Evolutionary conservation across 2,888 invertebrate genomes (phyloP).

Genomic region (Macrophya annulata): DNA sequence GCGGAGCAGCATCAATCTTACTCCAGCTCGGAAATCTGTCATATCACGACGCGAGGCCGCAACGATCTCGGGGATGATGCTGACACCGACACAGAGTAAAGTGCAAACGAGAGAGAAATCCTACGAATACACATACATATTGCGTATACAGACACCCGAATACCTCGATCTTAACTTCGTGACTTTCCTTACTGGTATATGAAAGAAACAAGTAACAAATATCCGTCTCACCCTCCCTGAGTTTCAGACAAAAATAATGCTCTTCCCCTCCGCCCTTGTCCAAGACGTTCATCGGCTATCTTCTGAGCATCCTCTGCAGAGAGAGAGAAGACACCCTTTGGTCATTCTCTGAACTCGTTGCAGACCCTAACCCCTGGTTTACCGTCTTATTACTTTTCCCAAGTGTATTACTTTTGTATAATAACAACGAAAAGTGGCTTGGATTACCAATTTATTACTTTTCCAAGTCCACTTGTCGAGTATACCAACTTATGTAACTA

Average conservation of each 20-base stretch:
- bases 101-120: conserved; percentile 12
- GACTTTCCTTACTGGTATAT: conserved; percentile 30
- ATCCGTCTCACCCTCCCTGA: conserved; percentile 44
- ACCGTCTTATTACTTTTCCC: conserved; percentile 48
- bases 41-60: conserved; percentile 56
- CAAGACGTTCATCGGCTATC: conserved; percentile 33
- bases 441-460: conserved; percentile 51
- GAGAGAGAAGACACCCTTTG: conserved; percentile 30
- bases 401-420: conserved; percentile 52
- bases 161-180: conserved; percentile 26
- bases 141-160: neutral
- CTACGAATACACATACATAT: neutral
- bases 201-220: conserved; percentile 53
- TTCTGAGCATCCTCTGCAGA: conserved; percentile 12
- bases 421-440: conserved; percentile 36
- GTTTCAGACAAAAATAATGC: conserved; percentile 36
- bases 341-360: conserved; percentile 42
- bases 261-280: conserved; percentile 25
- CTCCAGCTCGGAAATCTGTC: conserved; percentile 56
- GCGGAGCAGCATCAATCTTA: conserved; percentile 54
- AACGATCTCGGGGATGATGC: conserved; percentile 46
- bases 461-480: conserved; percentile 46
- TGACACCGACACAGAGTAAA: conserved; percentile 6
- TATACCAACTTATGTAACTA: conserved; percentile 42
- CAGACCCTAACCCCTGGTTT: conserved; percentile 33